Base-by-base conservation (phyloP, 2,888 invertebrate genomes). In the Selenia dentaria region DNA sequence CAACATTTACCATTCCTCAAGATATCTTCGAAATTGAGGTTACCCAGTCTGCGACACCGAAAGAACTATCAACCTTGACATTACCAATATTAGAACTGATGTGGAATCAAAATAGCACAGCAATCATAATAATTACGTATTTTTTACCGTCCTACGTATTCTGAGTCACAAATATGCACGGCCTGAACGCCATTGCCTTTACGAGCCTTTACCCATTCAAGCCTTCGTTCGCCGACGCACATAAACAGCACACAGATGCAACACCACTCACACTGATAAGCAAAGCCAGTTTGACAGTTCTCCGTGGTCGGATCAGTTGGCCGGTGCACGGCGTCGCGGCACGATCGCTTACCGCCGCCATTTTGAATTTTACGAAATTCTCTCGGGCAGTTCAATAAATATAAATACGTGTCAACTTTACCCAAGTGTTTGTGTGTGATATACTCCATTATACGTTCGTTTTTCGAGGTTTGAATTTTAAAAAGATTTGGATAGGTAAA, bases 211-310 rank as follows among this genome's bases (percentile, higher is more conserved):
- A 70, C 70, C 78, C 84, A 84, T 83, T 83, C 80, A 83, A 83
- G 83, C 83, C 84, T 84, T 59, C 70, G 58, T 64, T 48, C 52
- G 46, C 52, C 32, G 44, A 47, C 54, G 43, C 64, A 57, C 68
- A 63, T 50, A 18, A 34, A 63, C 39, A 41, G 37, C 54, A 44
- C 59, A 64, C 64, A 58, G 57, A 40, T 40, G 51, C 34, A 39
- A 55, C 45, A 42, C 40, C 41, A 46, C 56, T 49, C 71, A 76
- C 74, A 67, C 66, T 62, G 66, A 65, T 62, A 72, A 66, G 59
- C 62, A 57, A 70, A 83, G 83, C 87, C 76, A 80, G 88, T 88
- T 89, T 88, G 87, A 85, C 87, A 83, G 83, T 83, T 83, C 74
- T 66, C 73, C 65, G 67, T 65, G 64, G 58, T 59, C 65, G 65